phyloP scores from a whole-genome alignment of 2,888 invertebrate genomes.

The Caenorhabditis becei region DNA sequence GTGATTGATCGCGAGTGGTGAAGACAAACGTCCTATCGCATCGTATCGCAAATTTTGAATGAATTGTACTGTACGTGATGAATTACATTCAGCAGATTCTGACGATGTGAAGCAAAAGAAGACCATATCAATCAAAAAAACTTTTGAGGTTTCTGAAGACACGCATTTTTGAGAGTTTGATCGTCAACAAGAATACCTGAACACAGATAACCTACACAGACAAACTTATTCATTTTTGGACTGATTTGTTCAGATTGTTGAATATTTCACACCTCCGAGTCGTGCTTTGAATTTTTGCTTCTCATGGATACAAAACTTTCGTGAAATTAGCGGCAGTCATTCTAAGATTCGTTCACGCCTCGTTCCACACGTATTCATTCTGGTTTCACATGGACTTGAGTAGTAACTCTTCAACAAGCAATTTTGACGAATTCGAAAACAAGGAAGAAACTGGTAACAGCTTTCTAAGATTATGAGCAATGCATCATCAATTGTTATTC shows the following conservation, averaged over 20 bases:
- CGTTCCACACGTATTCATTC: neutral
- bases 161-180: slow-evolving; percentile 18
- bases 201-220: too few species aligned
- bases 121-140: neutral
- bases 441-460: slow-evolving; percentile 57
- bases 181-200: slow-evolving; percentile 29
- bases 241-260: too few species aligned
- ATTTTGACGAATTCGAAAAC: slow-evolving; percentile 43
- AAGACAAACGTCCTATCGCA: too few species aligned
- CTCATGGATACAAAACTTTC: neutral
- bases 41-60: neutral
- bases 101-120: slow-evolving; percentile 22
- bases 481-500: too few species aligned
- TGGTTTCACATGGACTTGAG: neutral
- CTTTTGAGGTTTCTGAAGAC: slow-evolving; percentile 5
- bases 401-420: slow-evolving; percentile 31
- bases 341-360: neutral
- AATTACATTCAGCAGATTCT: slow-evolving; percentile 7
- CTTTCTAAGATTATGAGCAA: neutral
- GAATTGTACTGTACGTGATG: slow-evolving; percentile 35
- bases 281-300: too few species aligned
- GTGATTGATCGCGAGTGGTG: slow-evolving; percentile 38
- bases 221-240: too few species aligned
- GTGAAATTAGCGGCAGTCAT: neutral
- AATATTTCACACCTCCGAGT: too few species aligned